Evolutionary conservation across 37 sponge, comb jelly and placozoan genomes (phyloP), one percentile per base, ranked within the genome.

Genomic region (Aplysina aerophoba): DNA sequence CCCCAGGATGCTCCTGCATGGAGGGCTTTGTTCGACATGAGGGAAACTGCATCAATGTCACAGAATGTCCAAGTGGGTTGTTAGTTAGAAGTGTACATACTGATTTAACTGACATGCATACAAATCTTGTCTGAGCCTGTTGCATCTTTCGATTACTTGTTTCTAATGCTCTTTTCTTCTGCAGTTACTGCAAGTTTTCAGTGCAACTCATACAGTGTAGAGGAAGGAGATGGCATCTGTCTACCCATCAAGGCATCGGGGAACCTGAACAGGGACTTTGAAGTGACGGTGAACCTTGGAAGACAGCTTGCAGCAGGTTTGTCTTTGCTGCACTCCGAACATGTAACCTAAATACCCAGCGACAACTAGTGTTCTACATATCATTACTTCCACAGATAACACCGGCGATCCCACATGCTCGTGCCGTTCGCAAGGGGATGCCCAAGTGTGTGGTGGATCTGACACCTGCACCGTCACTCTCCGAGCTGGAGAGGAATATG

Each of bases 181-280:
- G 24, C 64, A 62, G 64, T 62, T 4, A 62, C 12, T 13, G 64
- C 28, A n/a, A 62, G 64, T n/a, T 62, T 62, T 62, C 64, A n/a
- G 28, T 62, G 64, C 4, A 27, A 62, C 3, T 27, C 25, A 28
- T n/a, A 28, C 25, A 62, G 27, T 62, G 28, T 27, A 11, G 12
- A 62, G 11, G 64, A 62, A 62, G 64, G 64, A 28, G 64, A 27
- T 28, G 64, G 64, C 5, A 62, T 27, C 5, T 62, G 64, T 62
- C 64, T 62, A 2, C 25, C 24, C 24, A 4, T 62, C 11, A 27
- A 62, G 28, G 64, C 64, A 62, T 2, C 25, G 5, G 64, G 64
- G 28, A 62, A 3, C 64, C 64, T 62, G 27, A 62, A 62, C 64
- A 62, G 64, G 11, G 64, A 62, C 28, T 62, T 62, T 62, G 28